Percentiles rank a stretch among this genome's conserved stretches.
Conservation (phyloP, 2,113 vertebrate species). For the Odocoileus virginianus region DNA sequence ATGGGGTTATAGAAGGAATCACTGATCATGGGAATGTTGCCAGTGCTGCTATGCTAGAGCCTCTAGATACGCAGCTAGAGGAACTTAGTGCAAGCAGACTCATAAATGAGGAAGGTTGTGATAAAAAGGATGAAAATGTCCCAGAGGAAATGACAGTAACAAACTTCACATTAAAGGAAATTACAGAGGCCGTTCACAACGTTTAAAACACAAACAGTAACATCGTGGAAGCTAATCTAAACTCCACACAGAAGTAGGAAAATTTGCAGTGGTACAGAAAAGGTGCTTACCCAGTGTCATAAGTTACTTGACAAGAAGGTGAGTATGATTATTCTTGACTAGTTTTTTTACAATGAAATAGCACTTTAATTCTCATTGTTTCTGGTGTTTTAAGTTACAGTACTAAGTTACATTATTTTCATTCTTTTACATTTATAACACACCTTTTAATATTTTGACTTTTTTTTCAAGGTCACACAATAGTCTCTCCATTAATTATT, state of each 20-base stretch:
- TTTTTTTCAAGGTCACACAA: not conserved
- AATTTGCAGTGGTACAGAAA: not conserved
- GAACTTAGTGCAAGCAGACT: not conserved
- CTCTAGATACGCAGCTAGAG: not conserved
- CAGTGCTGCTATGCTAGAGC: not conserved
- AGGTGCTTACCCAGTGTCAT: not conserved
- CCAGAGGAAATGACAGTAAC: not conserved
- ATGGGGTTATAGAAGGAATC: not conserved
- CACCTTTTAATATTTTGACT: not conserved
- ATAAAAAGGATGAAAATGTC: not conserved
- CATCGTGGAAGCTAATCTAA: not conserved
- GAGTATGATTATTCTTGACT: not conserved
- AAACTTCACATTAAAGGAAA: not conserved
- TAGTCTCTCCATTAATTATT: not conserved
- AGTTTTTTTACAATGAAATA: not conserved
- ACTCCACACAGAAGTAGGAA: not conserved
- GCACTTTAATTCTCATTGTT: not conserved
- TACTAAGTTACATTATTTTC: not conserved
- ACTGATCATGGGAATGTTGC: not conserved
- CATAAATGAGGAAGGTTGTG: not conserved
- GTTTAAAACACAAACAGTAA: not conserved
- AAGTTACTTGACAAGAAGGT: not conserved
- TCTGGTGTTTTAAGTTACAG: not conserved
- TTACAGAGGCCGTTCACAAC: not conserved
- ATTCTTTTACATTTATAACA: not conserved